Percentiles rank a stretch among this genome's conserved stretches.
These are phyloP conservation scores for Phalacrocorax carbo DNA, from an alignment of 2,113 vertebrate genomes.

Conservation along the genomic window DNA sequence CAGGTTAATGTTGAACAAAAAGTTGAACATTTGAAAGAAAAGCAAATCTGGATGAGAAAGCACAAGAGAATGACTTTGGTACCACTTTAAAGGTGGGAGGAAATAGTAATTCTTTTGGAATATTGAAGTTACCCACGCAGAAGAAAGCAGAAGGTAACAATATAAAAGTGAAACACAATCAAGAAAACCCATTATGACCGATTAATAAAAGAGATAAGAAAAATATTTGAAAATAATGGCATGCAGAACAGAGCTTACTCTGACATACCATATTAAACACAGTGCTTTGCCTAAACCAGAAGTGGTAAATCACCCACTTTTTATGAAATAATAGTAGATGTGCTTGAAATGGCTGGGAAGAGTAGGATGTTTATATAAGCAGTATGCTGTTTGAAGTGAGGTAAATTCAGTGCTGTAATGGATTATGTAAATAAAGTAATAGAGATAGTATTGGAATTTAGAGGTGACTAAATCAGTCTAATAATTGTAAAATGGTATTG, in stretches of 20 bases:
- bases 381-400: background rate
- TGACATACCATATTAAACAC: background rate
- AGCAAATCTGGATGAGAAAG: background rate
- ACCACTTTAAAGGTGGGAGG: background rate
- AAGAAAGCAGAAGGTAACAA: background rate
- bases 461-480: background rate
- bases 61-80: background rate
- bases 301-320: background rate
- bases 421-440: constrained; percentile 18
- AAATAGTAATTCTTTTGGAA: background rate
- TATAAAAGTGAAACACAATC: background rate
- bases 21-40: background rate
- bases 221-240: background rate
- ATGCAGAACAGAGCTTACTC: background rate
- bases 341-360: background rate
- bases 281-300: background rate
- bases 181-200: background rate
- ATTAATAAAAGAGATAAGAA: background rate
- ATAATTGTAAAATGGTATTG: background rate
- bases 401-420: background rate
- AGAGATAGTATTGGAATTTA: background rate
- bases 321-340: background rate
- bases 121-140: background rate
- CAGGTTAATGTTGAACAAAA: background rate
- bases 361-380: background rate